phyloP scores from a whole-genome alignment of 1,140 invertebrate species.

The Bombyx mori region ASM3026992v2 NC_085107.1:11593501-11594000 shows the following conservation, averaged over 20 bases:
- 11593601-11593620: too few relatives aligned
- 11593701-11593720: too few relatives aligned
- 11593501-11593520: too few relatives aligned
- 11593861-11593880: conserved; percentile 92
- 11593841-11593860: conserved; percentile 93
- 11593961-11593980: conserved; percentile 67
- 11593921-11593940: conserved; percentile 94
- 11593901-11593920: conserved; percentile 91
- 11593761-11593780: conserved; percentile 98
- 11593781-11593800: conserved; percentile 87
- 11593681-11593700: too few relatives aligned
- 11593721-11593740: too few relatives aligned
- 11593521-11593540: too few relatives aligned
- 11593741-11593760: conserved; percentile 83
- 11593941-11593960: conserved; percentile 92
- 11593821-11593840: conserved; percentile 87
- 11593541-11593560: too few relatives aligned
- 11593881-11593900: conserved; percentile 91
- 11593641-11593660: too few relatives aligned
- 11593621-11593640: too few relatives aligned
- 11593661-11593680: too few relatives aligned
- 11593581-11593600: too few relatives aligned
- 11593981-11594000: neutral
- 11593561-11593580: too few relatives aligned
- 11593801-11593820: conserved; percentile 98